Conservation (phyloP, 2,888 invertebrate species). For the Drosophila koepferae region DNA sequence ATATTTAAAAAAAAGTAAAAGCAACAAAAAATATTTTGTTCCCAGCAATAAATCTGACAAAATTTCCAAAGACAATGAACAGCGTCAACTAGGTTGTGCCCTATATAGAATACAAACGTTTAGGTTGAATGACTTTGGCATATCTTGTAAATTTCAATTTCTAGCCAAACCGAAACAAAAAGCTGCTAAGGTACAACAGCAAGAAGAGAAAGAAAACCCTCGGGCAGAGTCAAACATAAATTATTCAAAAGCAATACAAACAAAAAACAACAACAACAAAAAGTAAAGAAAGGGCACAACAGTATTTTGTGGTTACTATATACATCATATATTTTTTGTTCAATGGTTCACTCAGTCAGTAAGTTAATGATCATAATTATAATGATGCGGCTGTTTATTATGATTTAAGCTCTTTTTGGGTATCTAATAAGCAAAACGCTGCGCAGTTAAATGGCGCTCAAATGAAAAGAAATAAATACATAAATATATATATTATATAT, state of each 20-base stretch:
- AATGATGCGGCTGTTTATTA: constrained; percentile 53
- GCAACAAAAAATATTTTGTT: constrained; percentile 14
- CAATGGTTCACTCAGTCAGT: constrained; percentile 66
- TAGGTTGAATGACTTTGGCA: constrained; percentile 70
- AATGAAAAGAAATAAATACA: background rate
- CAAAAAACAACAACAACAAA: constrained; percentile 15
- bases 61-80: constrained; percentile 39
- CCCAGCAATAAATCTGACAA: constrained; percentile 18
- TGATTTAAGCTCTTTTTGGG: constrained; percentile 49
- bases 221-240: constrained; percentile 37
- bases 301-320: constrained; percentile 1
- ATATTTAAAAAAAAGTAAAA: constrained; percentile 38
- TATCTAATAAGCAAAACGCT: constrained; percentile 45
- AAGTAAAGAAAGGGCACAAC: constrained; percentile 21
- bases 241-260: constrained; percentile 44
- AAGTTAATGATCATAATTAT: constrained; percentile 77
- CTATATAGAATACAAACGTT: constrained; percentile 45
- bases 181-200: constrained; percentile 29
- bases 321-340: constrained; percentile 10
- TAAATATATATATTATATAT: background rate
- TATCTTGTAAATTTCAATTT: constrained; percentile 64
- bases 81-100: constrained; percentile 51
- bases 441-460: constrained; percentile 15
- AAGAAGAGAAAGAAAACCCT: constrained; percentile 27
- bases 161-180: constrained; percentile 30